Conservation (phyloP, 2,797 vertebrate genomes). For the Cephalopachus bancanus region DNA sequence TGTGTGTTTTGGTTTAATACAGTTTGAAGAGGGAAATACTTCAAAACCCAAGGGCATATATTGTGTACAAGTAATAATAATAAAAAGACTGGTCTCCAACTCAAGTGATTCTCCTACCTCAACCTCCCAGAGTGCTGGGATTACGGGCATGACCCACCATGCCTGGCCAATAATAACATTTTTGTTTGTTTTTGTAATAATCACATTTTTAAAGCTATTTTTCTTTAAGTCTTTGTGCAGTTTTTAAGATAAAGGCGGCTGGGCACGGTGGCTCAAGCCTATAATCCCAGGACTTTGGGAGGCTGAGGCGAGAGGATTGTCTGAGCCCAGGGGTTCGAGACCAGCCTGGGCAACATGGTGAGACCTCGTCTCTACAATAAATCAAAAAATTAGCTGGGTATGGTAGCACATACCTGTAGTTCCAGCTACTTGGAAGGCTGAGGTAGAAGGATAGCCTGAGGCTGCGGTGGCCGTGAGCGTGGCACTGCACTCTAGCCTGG, state of each 20-base stretch:
- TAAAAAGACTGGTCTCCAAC: too few relatives aligned
- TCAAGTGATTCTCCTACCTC: too few relatives aligned
- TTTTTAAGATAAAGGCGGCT: neutral
- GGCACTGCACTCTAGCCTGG: neutral
- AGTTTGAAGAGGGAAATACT: slow-evolving; percentile 37
- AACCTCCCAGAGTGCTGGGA: too few relatives aligned
- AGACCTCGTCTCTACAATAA: neutral
- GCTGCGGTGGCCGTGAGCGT: neutral
- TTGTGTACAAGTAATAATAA: slow-evolving; percentile 2
- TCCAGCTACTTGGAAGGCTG: neutral
- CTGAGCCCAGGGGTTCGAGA: neutral
- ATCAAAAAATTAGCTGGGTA: neutral
- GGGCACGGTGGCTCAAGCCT: neutral
- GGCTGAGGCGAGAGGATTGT: neutral
- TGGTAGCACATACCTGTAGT: neutral
- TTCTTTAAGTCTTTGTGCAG: slow-evolving; percentile 18
- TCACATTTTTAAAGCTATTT: slow-evolving; percentile 24
- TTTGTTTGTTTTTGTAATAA: too few relatives aligned
- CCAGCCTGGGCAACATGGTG: neutral
- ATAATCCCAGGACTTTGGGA: neutral
- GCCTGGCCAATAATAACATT: too few relatives aligned
- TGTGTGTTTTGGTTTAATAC: neutral
- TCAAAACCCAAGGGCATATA: slow-evolving; percentile 30
- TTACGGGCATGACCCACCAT: too few relatives aligned
- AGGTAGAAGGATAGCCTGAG: neutral